Base-by-base conservation (phyloP, 2,113 vertebrate species). In the Rissa tridactyla region DNA sequence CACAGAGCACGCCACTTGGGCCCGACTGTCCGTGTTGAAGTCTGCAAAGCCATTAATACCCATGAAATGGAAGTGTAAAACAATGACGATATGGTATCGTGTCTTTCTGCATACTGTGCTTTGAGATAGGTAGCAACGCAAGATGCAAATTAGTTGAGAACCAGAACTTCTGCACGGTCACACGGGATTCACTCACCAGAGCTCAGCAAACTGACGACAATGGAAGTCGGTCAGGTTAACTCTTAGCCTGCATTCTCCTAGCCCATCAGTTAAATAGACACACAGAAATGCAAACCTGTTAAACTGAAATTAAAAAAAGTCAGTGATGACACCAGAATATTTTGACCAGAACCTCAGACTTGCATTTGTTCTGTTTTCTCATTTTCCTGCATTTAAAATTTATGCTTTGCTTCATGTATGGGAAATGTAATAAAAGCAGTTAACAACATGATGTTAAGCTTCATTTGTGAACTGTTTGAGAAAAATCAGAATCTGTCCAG, bases 401-500 rank as follows among this genome's bases (percentile, higher is more conserved):
- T 91, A 85, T 61, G n/a, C 89, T 94, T 97, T 84, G 47, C 32
- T 94, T 92, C 75, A 79, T 3, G 0, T 91, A 89, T 42, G 51
- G 83, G 86, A 96, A 94, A 87, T 61, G 70, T 57, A 91, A 87
- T 91, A 94, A 89, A 94, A 94, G 66, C 70, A 85, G 73, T 92
- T 96, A 94, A 92, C 78, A 90, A 82, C 81, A 70, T 16, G 55
- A 88, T 66, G 73, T 82, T 94, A 82, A 87, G 88, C 66, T 96
- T 92, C 57, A 96, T 95, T 93, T 94, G 80, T 79, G 86, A 97
- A 65, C 65, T 94, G 61, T 85, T 84, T 85, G 66, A 92, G 92
- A 92, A 91, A 92, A 95, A 94, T 88, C 91, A 90, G 89, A 95
- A 92, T 95, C 91, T 91, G 88, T 72, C 73, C 70, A 95, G 86